Percentiles rank a stretch among this genome's conserved stretches.
These are phyloP conservation scores for Stichopus chloronotus DNA, from an alignment of 35 echinoderm and acorn worm species.

Conservation along the genomic window DNA sequence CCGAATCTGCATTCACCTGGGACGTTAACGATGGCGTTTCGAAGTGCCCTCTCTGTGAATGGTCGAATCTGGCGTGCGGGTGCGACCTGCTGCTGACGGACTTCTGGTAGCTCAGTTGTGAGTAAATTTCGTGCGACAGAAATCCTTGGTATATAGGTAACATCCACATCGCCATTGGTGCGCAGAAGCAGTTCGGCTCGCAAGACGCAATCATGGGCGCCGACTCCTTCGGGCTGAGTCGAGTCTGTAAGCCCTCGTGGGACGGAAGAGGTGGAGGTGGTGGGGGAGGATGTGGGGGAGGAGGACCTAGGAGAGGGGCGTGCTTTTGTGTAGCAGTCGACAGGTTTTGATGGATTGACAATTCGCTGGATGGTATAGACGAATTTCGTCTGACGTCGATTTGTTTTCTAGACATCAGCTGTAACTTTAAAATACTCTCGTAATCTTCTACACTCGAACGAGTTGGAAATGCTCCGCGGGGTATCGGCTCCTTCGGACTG, in stretches of 20 bases:
- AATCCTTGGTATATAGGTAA: constrained; percentile 46
- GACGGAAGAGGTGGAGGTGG: not conserved
- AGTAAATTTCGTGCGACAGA: constrained; percentile 44
- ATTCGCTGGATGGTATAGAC: constrained; percentile 4
- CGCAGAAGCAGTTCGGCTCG: constrained; percentile 37
- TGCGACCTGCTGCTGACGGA: not conserved
- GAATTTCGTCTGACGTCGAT: constrained; percentile 14
- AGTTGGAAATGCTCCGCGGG: not conserved
- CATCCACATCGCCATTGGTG: constrained; percentile 48
- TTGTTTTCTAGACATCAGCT: constrained; percentile 37
- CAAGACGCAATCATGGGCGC: not conserved
- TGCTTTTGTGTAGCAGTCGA: not conserved
- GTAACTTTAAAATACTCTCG: constrained; percentile 34
- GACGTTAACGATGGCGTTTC: not conserved
- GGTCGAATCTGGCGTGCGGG: not conserved
- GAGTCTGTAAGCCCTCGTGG: not conserved
- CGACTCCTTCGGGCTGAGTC: constrained; percentile 4
- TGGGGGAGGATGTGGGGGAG: not conserved
- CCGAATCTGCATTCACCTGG: not conserved
- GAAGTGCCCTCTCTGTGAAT: not conserved
- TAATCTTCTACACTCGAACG: constrained; percentile 22
- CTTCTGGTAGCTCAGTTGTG: constrained; percentile 11
- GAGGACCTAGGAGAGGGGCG: not conserved
- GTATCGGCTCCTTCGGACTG: not conserved
- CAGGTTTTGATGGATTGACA: constrained; percentile 7